A percentile compares a stretch with the other conserved stretches of the same genome.
Conservation (phyloP, 1,140 invertebrate species). For the Sycophila sp. region DNA sequence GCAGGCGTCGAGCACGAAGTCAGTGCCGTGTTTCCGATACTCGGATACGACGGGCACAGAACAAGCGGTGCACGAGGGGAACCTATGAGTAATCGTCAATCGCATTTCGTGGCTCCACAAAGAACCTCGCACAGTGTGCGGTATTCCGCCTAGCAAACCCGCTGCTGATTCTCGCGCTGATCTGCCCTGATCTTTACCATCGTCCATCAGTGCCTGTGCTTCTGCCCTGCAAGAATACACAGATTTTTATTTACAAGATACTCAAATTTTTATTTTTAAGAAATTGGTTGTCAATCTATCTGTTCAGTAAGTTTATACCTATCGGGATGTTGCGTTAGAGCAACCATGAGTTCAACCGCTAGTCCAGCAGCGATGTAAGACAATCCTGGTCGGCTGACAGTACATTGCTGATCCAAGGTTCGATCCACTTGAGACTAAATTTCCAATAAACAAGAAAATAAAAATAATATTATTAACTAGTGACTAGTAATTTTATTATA, state of each 20-base stretch:
- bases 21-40: conserved; percentile 75
- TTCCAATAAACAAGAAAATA: no score
- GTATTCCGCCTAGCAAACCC: conserved; percentile 84
- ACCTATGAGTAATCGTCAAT: conserved; percentile 83
- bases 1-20: conserved; percentile 87
- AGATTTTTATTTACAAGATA: not conserved
- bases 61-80: conserved; percentile 93
- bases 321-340: conserved; percentile 85
- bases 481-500: no score
- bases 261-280: no score
- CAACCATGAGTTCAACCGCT: conserved; percentile 91
- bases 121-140: conserved; percentile 94
- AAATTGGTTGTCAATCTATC: no score
- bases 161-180: conserved; percentile 62
- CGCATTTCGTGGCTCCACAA: conserved; percentile 83
- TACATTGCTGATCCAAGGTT: conserved; percentile 98
- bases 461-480: no score
- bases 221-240: conserved; percentile 51
- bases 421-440: conserved; percentile 89
- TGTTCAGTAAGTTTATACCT: no score
- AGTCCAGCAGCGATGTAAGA: conserved; percentile 90
- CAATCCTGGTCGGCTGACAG: conserved; percentile 94
- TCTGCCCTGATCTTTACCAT: conserved; percentile 70
- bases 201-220: conserved; percentile 58
- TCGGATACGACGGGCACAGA: conserved; percentile 75